Evolutionary conservation across 1,140 invertebrate species (phyloP).

Genomic region (Lerema accius): DNA sequence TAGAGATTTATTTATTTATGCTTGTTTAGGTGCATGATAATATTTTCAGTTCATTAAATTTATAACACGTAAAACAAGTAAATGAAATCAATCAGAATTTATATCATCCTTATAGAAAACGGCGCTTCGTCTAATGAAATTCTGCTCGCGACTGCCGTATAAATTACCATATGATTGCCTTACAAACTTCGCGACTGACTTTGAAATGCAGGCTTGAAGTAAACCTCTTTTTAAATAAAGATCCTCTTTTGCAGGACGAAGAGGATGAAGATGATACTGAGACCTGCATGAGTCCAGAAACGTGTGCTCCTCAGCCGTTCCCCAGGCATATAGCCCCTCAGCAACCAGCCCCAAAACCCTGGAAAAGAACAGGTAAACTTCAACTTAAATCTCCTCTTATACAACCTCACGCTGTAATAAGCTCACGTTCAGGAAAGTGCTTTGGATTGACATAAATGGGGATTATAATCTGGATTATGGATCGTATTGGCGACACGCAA

Average conservation of each 20-base stretch:
- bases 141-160: conserved; percentile 2
- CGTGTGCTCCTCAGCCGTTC: conserved; percentile 71
- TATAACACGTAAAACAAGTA: no score
- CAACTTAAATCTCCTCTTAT: background rate
- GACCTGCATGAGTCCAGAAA: conserved; percentile 65
- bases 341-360: conserved; percentile 83
- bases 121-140: conserved; percentile 10
- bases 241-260: conserved; percentile 73
- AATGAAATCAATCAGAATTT: conserved; percentile 14
- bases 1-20: no score
- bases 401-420: conserved; percentile 9
- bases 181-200: conserved; percentile 20
- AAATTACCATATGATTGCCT: conserved; percentile 8
- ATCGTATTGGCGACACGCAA: conserved; percentile 24
- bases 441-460: conserved; percentile 8
- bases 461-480: conserved; percentile 17
- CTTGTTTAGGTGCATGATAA: no score
- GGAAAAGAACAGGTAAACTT: conserved; percentile 83
- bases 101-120: conserved; percentile 9
- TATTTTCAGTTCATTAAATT: no score
- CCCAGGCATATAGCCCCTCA: conserved; percentile 73
- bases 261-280: conserved; percentile 82
- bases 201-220: background rate
- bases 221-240: background rate
- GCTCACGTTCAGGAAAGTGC: conserved; percentile 10